Base-by-base conservation (phyloP, 1,140 invertebrate genomes). In the Calliphora vicina region DNA sequence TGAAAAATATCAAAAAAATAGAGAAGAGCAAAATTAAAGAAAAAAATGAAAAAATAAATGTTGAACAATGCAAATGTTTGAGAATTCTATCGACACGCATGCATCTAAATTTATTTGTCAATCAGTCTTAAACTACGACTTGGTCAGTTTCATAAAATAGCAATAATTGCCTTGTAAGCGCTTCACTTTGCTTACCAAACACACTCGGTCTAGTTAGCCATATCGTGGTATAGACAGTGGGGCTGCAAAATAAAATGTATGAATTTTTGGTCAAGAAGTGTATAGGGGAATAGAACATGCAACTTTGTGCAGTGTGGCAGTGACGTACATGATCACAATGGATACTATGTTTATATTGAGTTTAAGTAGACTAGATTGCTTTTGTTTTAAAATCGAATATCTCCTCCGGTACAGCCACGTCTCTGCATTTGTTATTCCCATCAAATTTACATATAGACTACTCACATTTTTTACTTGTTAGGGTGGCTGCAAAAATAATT, bases 31-130 rank as follows among this genome's bases (percentile, higher is more conserved):
- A 27, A 5, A 73, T 15, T 73, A 57, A n/a, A 35, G 0, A 35
- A 35, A 35, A 35, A 35, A 35, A 57, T 6, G 50, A 57, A 57
- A 3, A 67, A 67, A 25, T 5, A 67, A 67, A 67, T 67, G 20
- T 45, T 67, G n/a, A 10, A 67, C 61, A 67, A 78, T 78, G 74
- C 74, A 78, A 78, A 78, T 78, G 74, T 78, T 20, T 42, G 74
- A 78, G 74, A 78, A 78, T 78, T 78, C 74, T 78, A 78, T 78
- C 74, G 74, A 78, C 74, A 78, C 74, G 74, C 74, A 78, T 78
- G 74, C 74, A 78, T 78, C 74, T 78, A 78, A 78, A 78, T 78
- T 78, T 78, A 78, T 78, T 78, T 78, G 74, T 78, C 74, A 78
- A 78, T 78, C 74, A 78, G 74, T 78, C 74, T 78, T 78, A 78